Evolutionary conservation across 2,888 invertebrate genomes (phyloP).

Genomic region (Cheilosia pagana): DNA sequence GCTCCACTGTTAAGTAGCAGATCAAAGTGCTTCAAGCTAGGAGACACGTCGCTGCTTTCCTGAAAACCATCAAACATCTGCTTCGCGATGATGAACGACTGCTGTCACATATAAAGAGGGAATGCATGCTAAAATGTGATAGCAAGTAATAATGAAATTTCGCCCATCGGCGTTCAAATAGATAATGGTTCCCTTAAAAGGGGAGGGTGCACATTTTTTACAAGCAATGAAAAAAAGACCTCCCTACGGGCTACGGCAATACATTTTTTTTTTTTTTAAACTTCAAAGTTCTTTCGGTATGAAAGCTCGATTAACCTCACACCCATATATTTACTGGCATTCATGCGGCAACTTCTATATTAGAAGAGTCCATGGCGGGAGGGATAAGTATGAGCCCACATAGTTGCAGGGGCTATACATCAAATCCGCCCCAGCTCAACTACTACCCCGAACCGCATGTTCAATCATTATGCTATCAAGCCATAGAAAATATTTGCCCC

Average conservation of each 20-base stretch:
- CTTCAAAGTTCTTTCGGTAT: conserved; percentile 37
- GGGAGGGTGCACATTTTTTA: conserved; percentile 4
- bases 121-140: too few species aligned
- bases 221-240: neutral
- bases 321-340: conserved; percentile 19
- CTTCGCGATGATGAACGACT: neutral
- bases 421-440: neutral
- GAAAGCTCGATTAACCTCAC: conserved; percentile 41
- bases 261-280: conserved; percentile 1
- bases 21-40: too few species aligned
- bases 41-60: too few species aligned
- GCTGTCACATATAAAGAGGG: neutral
- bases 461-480: conserved; percentile 61
- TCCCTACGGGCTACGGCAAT: neutral
- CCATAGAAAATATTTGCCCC: conserved; percentile 46
- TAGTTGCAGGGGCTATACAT: conserved; percentile 4
- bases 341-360: conserved; percentile 33
- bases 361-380: neutral
- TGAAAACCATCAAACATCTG: too few species aligned
- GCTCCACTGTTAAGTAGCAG: too few species aligned
- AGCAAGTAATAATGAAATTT: too few species aligned
- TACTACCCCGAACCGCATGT: conserved; percentile 47
- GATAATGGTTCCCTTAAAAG: conserved; percentile 1
- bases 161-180: neutral
- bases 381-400: neutral